Evolutionary conservation across 2,888 invertebrate genomes (phyloP).

Genomic region (Tipula vernalis): DNA sequence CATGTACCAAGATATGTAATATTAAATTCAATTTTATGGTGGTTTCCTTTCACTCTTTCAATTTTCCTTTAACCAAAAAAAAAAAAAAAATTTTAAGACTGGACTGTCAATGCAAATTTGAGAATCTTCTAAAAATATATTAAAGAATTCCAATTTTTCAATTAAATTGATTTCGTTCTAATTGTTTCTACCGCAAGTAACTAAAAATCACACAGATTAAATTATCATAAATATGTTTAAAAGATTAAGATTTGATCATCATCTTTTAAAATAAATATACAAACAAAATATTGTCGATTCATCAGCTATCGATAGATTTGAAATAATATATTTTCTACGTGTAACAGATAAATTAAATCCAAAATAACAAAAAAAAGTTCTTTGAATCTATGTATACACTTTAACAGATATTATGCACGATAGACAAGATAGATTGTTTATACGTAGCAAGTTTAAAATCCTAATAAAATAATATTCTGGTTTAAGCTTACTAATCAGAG

Average conservation of each 20-base stretch:
- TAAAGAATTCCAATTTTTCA: too few relatives aligned
- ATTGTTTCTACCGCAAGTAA: neutral
- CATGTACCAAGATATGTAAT: too few relatives aligned
- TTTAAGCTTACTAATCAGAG: neutral
- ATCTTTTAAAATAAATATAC: neutral
- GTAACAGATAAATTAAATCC: too few relatives aligned
- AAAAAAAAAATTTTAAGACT: too few relatives aligned
- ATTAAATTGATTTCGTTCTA: neutral
- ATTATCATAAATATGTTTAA: neutral
- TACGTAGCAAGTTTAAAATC: neutral
- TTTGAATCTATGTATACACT: neutral
- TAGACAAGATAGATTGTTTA: too few relatives aligned
- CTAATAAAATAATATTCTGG: neutral
- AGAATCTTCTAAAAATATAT: too few relatives aligned
- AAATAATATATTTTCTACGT: too few relatives aligned
- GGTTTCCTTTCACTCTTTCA: too few relatives aligned
- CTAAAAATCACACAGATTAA: neutral
- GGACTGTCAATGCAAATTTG: too few relatives aligned
- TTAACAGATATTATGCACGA: too few relatives aligned
- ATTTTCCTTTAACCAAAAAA: too few relatives aligned
- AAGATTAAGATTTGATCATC: neutral
- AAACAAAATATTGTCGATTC: neutral
- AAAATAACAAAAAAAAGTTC: neutral
- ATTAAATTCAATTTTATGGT: too few relatives aligned
- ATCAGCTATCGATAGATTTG: neutral